Evolutionary conservation across 1,140 invertebrate genomes (phyloP).

Genomic region (Scaptomyza hsui): DNA sequence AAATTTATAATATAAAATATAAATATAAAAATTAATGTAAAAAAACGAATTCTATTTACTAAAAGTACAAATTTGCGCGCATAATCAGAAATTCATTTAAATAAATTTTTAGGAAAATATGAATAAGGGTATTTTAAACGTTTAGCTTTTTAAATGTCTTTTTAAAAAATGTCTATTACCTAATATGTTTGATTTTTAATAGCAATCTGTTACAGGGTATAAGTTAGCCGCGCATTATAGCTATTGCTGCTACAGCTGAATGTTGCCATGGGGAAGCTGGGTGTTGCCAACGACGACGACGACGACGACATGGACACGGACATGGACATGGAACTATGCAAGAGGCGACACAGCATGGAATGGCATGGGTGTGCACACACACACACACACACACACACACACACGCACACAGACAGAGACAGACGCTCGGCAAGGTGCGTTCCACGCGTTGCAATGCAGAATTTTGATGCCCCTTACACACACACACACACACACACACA

Average conservation of each 20-base stretch:
- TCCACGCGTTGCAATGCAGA: conserved; percentile 77
- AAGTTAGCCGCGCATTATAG: neutral
- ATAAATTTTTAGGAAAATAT: too few species aligned
- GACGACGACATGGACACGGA: conserved; percentile 31
- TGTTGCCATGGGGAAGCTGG: conserved; percentile 67
- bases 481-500: conserved; percentile 10
- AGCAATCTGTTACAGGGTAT: conserved; percentile 8
- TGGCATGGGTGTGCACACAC: conserved; percentile 35
- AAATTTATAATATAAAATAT: too few species aligned
- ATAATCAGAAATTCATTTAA: too few species aligned
- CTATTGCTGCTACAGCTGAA: conserved; percentile 14
- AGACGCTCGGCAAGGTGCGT: conserved; percentile 63
- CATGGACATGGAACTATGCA: conserved; percentile 74
- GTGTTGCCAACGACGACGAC: conserved; percentile 39
- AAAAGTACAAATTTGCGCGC: too few species aligned
- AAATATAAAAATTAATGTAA: too few species aligned
- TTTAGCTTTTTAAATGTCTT: too few species aligned
- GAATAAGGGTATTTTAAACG: too few species aligned
- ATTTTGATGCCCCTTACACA: conserved; percentile 17
- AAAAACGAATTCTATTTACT: too few species aligned
- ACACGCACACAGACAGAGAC: conserved; percentile 8
- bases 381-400: conserved; percentile 30
- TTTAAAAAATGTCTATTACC: too few species aligned
- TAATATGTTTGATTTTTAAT: neutral
- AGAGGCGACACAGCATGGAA: conserved; percentile 62